Conservation (phyloP, 1,140 invertebrate species). For the Macrocentrus cingulum region DNA sequence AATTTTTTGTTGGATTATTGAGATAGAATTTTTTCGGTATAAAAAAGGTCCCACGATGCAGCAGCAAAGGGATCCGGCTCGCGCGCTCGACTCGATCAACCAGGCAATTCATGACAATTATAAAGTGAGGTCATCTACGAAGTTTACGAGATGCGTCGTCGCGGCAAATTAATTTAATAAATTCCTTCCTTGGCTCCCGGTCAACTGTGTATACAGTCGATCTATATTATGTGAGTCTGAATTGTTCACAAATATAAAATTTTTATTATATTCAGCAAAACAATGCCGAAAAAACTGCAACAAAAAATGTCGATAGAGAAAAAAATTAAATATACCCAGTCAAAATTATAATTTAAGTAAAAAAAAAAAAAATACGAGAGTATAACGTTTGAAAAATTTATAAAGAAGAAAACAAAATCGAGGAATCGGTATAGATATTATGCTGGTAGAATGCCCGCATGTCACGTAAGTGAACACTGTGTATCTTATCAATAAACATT, state of each 20-base stretch:
- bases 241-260: too few species aligned
- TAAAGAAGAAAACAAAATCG: background rate
- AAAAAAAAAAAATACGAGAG: too few species aligned
- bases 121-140: conserved; percentile 59
- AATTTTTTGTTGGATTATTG: too few species aligned
- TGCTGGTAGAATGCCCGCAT: conserved; percentile 25
- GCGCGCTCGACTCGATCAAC: conserved; percentile 17
- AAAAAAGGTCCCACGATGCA: conserved; percentile 2
- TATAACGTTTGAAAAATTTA: too few species aligned
- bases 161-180: conserved; percentile 60
- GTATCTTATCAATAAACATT: conserved; percentile 50
- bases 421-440: conserved; percentile 6
- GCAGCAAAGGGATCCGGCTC: conserved; percentile 6
- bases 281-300: too few species aligned
- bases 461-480: conserved; percentile 8
- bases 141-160: conserved; percentile 58
- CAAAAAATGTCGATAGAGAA: too few species aligned
- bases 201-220: conserved; percentile 23
- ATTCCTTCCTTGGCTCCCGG: conserved; percentile 49
- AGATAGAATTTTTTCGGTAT: background rate
- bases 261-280: too few species aligned
- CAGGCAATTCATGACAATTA: conserved; percentile 58
- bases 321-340: background rate
- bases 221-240: too few species aligned
- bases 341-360: too few species aligned